Conservation (phyloP, 2,888 invertebrate species). For the Exephanes ischioxanthus region DNA sequence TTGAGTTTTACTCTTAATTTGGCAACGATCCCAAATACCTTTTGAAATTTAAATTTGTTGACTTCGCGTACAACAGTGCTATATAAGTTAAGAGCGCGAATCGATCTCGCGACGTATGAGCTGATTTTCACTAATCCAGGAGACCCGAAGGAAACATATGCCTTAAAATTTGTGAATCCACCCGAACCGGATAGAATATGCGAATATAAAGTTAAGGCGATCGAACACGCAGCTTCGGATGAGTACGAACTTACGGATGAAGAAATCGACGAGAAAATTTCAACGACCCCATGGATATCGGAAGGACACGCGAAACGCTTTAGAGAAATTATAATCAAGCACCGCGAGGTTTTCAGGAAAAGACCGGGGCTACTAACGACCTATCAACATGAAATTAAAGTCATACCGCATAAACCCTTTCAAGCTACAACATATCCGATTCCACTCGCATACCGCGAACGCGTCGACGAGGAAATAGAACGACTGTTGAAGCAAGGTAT, state of each 20-base stretch:
- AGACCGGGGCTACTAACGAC: not conserved
- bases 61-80: too few relatives aligned
- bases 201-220: not conserved
- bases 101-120: not conserved
- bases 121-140: not conserved
- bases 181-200: not conserved
- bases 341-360: not conserved
- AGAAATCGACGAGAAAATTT: not conserved
- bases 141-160: not conserved
- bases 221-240: not conserved
- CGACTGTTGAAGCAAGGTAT: not conserved
- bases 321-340: not conserved
- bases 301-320: not conserved
- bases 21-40: too few relatives aligned
- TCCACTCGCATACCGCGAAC: too few relatives aligned
- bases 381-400: not conserved
- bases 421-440: not conserved
- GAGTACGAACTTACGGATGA: not conserved
- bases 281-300: not conserved
- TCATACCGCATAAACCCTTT: not conserved
- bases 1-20: too few relatives aligned
- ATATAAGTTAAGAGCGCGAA: not conserved
- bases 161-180: not conserved
- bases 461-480: not conserved
- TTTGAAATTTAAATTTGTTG: too few relatives aligned